Evolutionary conservation across 2,797 vertebrate species (phyloP).

Genomic region (Mastacembelus armatus): DNA sequence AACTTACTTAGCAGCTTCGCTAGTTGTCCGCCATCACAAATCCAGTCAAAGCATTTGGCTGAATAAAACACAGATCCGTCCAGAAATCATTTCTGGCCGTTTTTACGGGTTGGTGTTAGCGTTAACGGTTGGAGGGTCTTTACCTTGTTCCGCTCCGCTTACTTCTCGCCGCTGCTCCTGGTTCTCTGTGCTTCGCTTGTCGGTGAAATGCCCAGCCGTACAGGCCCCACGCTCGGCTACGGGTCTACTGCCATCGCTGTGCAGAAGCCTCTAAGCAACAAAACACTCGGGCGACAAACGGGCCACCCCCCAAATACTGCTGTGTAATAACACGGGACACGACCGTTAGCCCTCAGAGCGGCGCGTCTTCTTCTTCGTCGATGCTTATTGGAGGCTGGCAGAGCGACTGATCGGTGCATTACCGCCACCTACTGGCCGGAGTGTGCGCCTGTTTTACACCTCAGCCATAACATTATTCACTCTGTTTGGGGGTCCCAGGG

Average conservation of each 20-base stretch:
- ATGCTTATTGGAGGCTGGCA: too few species aligned
- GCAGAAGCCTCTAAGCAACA: slow-evolving; percentile 38
- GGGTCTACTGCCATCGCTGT: slow-evolving; percentile 67
- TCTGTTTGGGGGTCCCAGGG: too few species aligned
- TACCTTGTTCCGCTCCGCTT: slow-evolving; percentile 33
- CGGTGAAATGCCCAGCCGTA: slow-evolving; percentile 50
- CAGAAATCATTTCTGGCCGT: neutral
- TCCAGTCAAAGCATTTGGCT: slow-evolving; percentile 33
- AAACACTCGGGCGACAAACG: slow-evolving; percentile 57
- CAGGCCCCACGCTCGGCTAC: slow-evolving; percentile 67
- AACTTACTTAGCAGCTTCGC: slow-evolving; percentile 46
- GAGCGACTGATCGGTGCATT: too few species aligned
- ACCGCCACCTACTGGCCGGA: too few species aligned
- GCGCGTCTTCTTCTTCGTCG: too few species aligned
- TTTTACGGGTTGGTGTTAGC: too few species aligned
- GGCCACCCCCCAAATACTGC: slow-evolving; percentile 70
- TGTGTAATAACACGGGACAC: slow-evolving; percentile 66
- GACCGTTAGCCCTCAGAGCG: neutral
- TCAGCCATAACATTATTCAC: too few species aligned
- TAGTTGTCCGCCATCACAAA: slow-evolving; percentile 56
- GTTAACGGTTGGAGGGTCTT: too few species aligned
- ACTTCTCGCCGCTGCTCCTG: slow-evolving; percentile 14
- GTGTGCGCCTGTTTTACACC: too few species aligned
- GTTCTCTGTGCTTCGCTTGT: slow-evolving; percentile 42
- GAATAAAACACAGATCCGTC: neutral